Conservation (phyloP, 2,113 vertebrate species). For the Anarhynchus alexandrinus region DNA sequence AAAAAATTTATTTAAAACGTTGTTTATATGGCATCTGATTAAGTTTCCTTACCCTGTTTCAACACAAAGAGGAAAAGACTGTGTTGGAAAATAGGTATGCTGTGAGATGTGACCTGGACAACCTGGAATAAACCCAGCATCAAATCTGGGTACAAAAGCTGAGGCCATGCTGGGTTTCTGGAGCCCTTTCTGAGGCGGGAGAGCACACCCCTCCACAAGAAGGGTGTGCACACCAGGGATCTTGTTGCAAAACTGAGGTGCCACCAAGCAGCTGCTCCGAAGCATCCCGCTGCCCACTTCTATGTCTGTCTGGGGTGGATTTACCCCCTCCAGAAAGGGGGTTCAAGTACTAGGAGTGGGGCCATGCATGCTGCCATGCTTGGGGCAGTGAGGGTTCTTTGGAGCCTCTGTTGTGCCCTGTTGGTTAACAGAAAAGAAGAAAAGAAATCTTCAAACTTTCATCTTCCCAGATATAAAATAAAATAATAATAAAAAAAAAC, state of each 20-base stretch:
- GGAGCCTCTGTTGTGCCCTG: neutral
- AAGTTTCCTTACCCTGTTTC: neutral
- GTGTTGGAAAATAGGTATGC: neutral
- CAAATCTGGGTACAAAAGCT: neutral
- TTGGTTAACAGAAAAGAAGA: neutral
- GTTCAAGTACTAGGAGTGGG: neutral
- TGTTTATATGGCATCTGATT: neutral
- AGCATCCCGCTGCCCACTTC: neutral
- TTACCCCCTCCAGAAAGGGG: neutral
- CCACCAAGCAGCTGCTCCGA: neutral
- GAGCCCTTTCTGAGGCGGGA: neutral
- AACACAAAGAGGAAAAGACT: neutral
- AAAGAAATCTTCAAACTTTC: neutral
- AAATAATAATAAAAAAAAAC: neutral
- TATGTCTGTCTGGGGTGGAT: neutral
- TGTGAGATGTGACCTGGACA: neutral
- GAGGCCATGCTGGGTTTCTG: rapidly evolving
- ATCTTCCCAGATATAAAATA: neutral
- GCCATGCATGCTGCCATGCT: neutral
- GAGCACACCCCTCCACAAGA: neutral
- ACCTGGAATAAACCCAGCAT: neutral
- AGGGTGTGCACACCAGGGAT: rapidly evolving
- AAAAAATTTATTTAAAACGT: neutral
- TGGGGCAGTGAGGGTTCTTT: neutral
- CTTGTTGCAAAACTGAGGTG: neutral